A percentile compares a stretch with the other conserved stretches of the same genome.
These are phyloP conservation scores for Caenorhabditis sp. DNA, from an alignment of 2,888 invertebrate species.

Conservation along the genomic window DNA sequence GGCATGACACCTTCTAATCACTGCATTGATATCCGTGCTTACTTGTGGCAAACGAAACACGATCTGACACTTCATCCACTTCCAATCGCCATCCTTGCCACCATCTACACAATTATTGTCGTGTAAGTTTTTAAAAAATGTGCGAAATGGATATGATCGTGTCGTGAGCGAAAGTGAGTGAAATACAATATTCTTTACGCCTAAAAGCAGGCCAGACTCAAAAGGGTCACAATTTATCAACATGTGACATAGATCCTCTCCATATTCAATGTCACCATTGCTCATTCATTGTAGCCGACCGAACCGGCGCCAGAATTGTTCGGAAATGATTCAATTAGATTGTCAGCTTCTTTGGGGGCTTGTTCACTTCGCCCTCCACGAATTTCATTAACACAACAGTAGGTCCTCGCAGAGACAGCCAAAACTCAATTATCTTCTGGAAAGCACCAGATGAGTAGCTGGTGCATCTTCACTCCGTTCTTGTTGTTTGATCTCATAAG, in stretches of 20 bases:
- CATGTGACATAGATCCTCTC: not conserved
- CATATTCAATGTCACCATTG: conserved; percentile 30
- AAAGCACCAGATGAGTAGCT: conserved; percentile 33
- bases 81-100: conserved; percentile 69
- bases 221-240: not conserved
- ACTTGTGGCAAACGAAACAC: conserved; percentile 69
- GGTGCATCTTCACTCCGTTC: too few relatives aligned
- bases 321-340: conserved; percentile 18
- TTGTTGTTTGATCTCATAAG: too few relatives aligned
- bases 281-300: conserved; percentile 21
- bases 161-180: too few relatives aligned
- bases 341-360: not conserved
- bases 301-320: conserved; percentile 16
- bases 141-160: too few relatives aligned
- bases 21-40: conserved; percentile 67
- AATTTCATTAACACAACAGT: conserved; percentile 37
- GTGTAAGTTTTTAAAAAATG: too few relatives aligned
- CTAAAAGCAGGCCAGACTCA: not conserved
- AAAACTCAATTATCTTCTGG: conserved; percentile 19
- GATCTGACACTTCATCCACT: conserved; percentile 74
- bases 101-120: conserved; percentile 73
- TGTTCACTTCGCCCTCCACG: conserved; percentile 8
- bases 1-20: conserved; percentile 18
- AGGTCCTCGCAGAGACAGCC: conserved; percentile 8
- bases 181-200: too few relatives aligned